Conservation (phyloP, 2,113 vertebrate species). For the Dicerorhinus sumatrensis region DNA sequence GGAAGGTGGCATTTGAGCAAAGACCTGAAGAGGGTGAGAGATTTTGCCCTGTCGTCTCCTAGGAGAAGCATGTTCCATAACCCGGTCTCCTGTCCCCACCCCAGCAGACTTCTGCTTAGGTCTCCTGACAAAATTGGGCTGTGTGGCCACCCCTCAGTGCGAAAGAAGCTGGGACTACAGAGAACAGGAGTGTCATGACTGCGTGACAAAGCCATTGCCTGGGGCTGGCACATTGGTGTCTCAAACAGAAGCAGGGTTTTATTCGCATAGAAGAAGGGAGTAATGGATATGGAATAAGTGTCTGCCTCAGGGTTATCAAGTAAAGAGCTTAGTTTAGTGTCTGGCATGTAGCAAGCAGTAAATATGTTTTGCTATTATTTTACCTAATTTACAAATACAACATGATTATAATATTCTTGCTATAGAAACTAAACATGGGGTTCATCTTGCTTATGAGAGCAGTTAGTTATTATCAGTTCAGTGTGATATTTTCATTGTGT, state of each 20-base stretch:
- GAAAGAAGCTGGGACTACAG: neutral
- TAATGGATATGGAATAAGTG: neutral
- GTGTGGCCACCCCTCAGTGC: neutral
- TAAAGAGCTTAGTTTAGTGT: neutral
- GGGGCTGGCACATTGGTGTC: neutral
- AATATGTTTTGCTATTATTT: neutral
- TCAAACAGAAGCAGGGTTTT: constrained; percentile 29
- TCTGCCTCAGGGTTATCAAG: neutral
- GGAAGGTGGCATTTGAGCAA: neutral
- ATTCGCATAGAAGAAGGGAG: neutral
- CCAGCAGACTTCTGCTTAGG: neutral
- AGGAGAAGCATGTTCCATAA: neutral
- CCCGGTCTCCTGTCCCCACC: no score
- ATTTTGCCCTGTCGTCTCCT: neutral
- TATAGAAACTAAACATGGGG: neutral
- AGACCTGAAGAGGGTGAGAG: neutral
- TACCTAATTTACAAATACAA: neutral
- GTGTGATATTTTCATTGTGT: neutral
- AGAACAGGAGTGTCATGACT: neutral
- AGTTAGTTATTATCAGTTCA: neutral
- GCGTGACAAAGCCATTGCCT: neutral
- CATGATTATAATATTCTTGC: neutral
- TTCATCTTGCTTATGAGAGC: neutral
- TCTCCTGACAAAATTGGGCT: neutral
- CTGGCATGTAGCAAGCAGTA: neutral